Conservation (phyloP, 2,797 vertebrate genomes). For the Smutsia gigantea region DNA sequence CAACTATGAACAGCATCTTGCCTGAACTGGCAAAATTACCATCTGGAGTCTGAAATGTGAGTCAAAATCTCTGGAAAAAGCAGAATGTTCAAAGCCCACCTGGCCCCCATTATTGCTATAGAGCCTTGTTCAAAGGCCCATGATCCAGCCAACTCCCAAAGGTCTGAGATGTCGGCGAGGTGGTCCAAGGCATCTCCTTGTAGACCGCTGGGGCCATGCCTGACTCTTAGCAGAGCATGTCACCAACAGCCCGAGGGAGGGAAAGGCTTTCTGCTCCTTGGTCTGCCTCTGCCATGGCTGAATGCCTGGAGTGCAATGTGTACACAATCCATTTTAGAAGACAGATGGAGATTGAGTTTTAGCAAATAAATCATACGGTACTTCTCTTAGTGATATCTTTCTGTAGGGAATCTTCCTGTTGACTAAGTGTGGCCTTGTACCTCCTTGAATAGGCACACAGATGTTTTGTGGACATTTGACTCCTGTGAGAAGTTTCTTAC, state of each 20-base stretch:
- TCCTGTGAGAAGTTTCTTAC: conserved; percentile 57
- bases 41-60: conserved; percentile 54
- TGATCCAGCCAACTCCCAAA: neutral
- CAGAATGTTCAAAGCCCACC: conserved; percentile 6
- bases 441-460: conserved; percentile 63
- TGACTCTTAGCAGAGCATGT: conserved; percentile 36
- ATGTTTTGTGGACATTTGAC: conserved; percentile 61
- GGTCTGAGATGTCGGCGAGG: neutral
- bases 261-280: neutral
- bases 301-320: conserved; percentile 54
- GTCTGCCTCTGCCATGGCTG: conserved; percentile 45
- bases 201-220: neutral
- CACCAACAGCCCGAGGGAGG: neutral
- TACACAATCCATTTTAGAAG: conserved; percentile 61
- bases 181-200: neutral
- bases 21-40: conserved; percentile 59
- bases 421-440: conserved; percentile 57
- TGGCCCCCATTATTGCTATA: neutral
- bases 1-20: conserved; percentile 22
- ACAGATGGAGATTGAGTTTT: conserved; percentile 75
- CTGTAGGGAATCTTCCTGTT: conserved; percentile 68
- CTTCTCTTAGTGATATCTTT: conserved; percentile 56
- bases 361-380: conserved; percentile 70
- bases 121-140: neutral
- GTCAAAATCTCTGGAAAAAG: neutral